Percentiles rank a stretch among this genome's conserved stretches.
phyloP scores from a whole-genome alignment of 2,888 invertebrate species.

The Cyclophora albipunctata region DNA sequence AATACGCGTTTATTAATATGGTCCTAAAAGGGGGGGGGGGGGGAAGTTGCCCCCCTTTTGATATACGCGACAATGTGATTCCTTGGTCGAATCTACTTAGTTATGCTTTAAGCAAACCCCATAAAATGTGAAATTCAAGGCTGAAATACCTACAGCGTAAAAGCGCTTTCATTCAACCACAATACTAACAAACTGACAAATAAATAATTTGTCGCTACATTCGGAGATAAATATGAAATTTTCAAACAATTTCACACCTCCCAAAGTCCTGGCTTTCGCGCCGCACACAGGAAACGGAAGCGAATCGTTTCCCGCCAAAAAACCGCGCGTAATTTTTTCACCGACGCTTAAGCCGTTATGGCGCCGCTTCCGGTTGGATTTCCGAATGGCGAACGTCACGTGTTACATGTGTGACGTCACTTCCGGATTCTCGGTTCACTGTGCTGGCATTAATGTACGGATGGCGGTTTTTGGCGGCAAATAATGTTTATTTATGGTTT shows the following conservation, averaged over 20 bases:
- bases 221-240: constrained; percentile 2
- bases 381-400: constrained; percentile 46
- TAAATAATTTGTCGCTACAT: too few species aligned
- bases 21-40: too few species aligned
- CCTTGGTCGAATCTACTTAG: too few species aligned
- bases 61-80: too few species aligned
- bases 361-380: constrained; percentile 55
- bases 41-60: too few species aligned
- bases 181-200: too few species aligned
- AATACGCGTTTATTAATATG: too few species aligned
- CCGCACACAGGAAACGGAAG: constrained; percentile 43
- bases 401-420: constrained; percentile 30
- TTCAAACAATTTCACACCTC: constrained; percentile 30
- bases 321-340: constrained; percentile 62
- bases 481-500: too few species aligned
- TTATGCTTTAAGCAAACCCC: too few species aligned
- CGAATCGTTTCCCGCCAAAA: constrained; percentile 59
- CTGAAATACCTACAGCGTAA: too few species aligned
- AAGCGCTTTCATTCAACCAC: too few species aligned
- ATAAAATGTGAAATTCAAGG: too few species aligned
- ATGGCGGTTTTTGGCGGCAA: neutral
- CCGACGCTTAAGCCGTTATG: constrained; percentile 58
- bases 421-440: constrained; percentile 17
- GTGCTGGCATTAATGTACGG: neutral
- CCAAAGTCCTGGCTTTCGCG: constrained; percentile 15